Evolutionary conservation across 2,888 invertebrate species (phyloP).

Genomic region (Coremacera marginata): DNA sequence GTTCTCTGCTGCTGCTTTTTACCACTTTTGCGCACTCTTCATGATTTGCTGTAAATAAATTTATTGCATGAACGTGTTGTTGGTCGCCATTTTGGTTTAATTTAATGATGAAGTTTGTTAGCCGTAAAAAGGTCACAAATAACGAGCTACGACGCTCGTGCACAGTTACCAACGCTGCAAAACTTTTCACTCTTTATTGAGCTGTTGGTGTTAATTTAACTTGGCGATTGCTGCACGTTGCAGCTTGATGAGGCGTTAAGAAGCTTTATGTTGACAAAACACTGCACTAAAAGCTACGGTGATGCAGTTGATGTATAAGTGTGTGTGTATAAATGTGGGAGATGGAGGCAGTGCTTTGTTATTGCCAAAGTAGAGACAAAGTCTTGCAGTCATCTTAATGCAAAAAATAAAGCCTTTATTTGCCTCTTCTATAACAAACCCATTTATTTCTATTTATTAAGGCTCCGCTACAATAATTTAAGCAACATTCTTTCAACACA

Average conservation of each 20-base stretch:
- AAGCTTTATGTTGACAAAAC: slow-evolving; percentile 9
- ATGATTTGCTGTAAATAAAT: slow-evolving; percentile 17
- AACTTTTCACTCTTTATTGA: background rate
- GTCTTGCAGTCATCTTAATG: too few relatives aligned
- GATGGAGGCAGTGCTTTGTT: background rate
- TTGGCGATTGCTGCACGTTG: slow-evolving; percentile 1
- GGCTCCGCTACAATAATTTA: background rate
- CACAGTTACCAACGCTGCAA: background rate
- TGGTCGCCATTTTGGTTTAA: background rate
- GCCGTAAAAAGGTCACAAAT: slow-evolving; percentile 4
- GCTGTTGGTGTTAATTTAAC: background rate
- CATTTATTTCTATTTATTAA: too few relatives aligned
- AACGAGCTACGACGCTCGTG: background rate
- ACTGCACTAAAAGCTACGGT: slow-evolving; percentile 11
- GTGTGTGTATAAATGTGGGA: too few relatives aligned
- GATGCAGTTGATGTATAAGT: too few relatives aligned
- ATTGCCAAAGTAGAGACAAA: too few relatives aligned
- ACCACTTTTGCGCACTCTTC: background rate
- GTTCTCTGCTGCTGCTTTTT: background rate
- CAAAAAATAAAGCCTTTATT: too few relatives aligned
- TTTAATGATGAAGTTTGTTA: slow-evolving; percentile 9
- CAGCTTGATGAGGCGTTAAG: slow-evolving; percentile 27
- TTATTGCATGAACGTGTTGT: slow-evolving; percentile 21
- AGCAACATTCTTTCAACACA: background rate
- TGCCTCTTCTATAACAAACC: too few relatives aligned